These are phyloP conservation scores for Meghimatium bilineatum DNA, from an alignment of 2,888 invertebrate genomes.

Conservation along the genomic window DNA sequence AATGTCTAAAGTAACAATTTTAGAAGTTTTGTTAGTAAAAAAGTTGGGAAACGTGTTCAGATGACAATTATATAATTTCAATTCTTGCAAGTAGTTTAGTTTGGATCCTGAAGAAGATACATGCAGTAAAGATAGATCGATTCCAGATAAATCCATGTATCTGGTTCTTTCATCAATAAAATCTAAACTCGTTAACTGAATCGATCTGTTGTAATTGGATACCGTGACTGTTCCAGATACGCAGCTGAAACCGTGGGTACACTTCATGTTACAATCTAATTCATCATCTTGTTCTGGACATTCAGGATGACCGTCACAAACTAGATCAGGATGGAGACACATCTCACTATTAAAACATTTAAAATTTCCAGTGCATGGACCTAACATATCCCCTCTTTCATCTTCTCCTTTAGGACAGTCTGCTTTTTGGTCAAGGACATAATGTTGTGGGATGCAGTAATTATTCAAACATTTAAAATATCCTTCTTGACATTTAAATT, in stretches of 20 bases:
- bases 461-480: constrained; percentile 2
- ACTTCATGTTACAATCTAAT: constrained; percentile 9
- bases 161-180: neutral
- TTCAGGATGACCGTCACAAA: constrained; percentile 28
- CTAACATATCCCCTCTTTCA: neutral
- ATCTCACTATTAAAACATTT: constrained; percentile 11
- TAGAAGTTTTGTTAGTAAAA: neutral
- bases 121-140: neutral
- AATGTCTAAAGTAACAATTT: neutral
- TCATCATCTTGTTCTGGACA: constrained; percentile 32
- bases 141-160: no score
- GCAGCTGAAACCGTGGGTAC: constrained; percentile 12
- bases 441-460: constrained; percentile 26
- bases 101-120: no score
- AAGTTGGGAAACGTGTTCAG: no score
- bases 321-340: constrained; percentile 35
- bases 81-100: no score
- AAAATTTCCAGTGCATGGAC: neutral
- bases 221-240: neutral
- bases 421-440: neutral
- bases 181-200: neutral
- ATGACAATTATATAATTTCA: no score
- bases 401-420: constrained; percentile 27
- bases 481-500: constrained; percentile 28
- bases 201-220: neutral